Base-by-base conservation (phyloP, 2,888 invertebrate species). In the Xanthia togata region DNA sequence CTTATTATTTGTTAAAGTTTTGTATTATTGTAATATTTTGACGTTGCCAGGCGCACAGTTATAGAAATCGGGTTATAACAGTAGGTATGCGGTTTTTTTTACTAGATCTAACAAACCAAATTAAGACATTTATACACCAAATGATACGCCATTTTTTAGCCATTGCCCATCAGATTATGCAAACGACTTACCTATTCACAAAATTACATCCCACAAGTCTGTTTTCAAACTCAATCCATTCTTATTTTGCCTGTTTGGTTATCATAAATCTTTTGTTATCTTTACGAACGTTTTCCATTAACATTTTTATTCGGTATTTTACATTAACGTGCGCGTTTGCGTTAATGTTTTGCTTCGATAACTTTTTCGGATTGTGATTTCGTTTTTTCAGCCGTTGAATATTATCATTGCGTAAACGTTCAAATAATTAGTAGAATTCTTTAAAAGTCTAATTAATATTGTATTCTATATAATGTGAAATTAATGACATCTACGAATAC, bases 261-360 rank as follows among this genome's bases (percentile, higher is more conserved):
- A 86, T 88, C 88, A 90, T 91, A 91, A 92, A 92, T 92, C 90
- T 90, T 86, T 67, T 84, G 89, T 89, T 92, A 92, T 92, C 91
- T 90, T 81, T 77, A 79, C 85, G 84, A 83, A 82, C 83, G 85
- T 84, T 90, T 91, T 88, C 88, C 91, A 91, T 92, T 91, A 89
- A 76, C 85, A 84, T 91, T 91, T 88, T 88, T 87, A 88, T 84
- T 85, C 80, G 68, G 79, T 76, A 84, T 87, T 89, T 86, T 87
- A 84, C 78, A 74, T 77, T 83, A 82, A 80, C 70, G 73, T 76
- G 44, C 65, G 65, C 73, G 73, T 82, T 82, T 86, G 35, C 63
- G 79, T 82, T 81, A 77, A 76, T 77, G 62, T 79, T 88, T 72
- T 77, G 57, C 71, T 78, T 82, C 64, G 74, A 85, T 79, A 67